Evolutionary conservation across 2,888 invertebrate species (phyloP).

Genomic region (Lacanobia oleracea): DNA sequence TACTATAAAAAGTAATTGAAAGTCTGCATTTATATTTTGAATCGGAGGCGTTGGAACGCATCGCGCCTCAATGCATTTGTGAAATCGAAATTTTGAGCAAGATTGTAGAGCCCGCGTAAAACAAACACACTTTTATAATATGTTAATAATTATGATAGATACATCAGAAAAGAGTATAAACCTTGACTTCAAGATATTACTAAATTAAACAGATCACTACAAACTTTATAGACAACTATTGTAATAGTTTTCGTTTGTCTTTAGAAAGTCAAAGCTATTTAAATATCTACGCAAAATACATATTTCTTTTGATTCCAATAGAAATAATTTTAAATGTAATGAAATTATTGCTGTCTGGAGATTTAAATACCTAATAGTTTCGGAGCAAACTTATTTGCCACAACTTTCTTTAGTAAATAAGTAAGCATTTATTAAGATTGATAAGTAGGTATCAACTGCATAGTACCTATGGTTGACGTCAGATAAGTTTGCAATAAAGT

Average conservation of each 20-base stretch:
- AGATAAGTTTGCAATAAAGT: too few relatives aligned
- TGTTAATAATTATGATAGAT: background rate
- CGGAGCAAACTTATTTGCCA: background rate
- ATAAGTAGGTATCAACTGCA: background rate
- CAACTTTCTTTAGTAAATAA: background rate
- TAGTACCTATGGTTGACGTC: too few relatives aligned
- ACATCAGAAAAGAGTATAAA: background rate
- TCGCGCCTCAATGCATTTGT: background rate
- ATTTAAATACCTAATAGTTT: background rate
- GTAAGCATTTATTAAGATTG: background rate
- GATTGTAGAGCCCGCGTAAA: background rate
- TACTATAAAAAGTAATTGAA: slow-evolving; percentile 35
- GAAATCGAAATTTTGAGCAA: background rate
- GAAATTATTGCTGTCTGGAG: background rate
- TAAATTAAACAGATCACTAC: background rate
- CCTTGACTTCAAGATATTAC: background rate
- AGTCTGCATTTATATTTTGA: slow-evolving; percentile 7
- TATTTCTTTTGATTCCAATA: slow-evolving; percentile 7
- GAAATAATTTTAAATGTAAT: slow-evolving; percentile 17
- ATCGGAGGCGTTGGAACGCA: background rate
- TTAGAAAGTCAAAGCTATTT: slow-evolving; percentile 10
- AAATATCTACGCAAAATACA: slow-evolving; percentile 13
- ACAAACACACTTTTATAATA: too few relatives aligned
- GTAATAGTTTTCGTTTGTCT: slow-evolving; percentile 11
- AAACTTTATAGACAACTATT: slow-evolving; percentile 7